phyloP scores from a whole-genome alignment of 2,888 invertebrate genomes.

The Acleris sparsana region DNA sequence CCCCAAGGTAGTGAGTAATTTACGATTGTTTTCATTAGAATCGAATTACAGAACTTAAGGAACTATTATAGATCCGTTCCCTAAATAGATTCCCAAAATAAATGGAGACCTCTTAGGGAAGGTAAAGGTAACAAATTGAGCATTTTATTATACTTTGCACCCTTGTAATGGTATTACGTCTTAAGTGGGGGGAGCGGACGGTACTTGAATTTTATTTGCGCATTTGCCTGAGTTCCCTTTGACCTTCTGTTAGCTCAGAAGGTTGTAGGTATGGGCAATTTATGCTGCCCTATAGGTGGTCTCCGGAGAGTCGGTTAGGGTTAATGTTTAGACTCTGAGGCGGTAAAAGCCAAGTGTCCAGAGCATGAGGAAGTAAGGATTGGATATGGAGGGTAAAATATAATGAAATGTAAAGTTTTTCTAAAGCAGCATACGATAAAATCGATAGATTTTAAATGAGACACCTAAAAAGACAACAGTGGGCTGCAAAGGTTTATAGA shows the following conservation, averaged over 20 bases:
- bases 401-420: neutral
- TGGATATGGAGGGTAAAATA: constrained; percentile 5
- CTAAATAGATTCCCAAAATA: constrained; percentile 58
- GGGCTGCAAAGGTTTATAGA: too few species aligned
- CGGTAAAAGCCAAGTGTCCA: constrained; percentile 24
- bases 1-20: constrained; percentile 20
- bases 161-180: constrained; percentile 67
- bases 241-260: constrained; percentile 16
- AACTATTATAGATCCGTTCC: constrained; percentile 29
- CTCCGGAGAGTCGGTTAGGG: constrained; percentile 3
- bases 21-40: constrained; percentile 36
- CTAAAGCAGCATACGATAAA: neutral
- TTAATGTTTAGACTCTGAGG: constrained; percentile 12
- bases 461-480: too few species aligned
- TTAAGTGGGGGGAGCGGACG: constrained; percentile 48
- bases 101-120: constrained; percentile 57
- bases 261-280: constrained; percentile 19
- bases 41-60: constrained; percentile 23
- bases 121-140: constrained; percentile 70
- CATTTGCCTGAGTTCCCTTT: constrained; percentile 29
- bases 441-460: too few species aligned
- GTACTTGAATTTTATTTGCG: constrained; percentile 34
- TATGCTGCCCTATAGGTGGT: constrained; percentile 19
- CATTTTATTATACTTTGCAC: constrained; percentile 70
- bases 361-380: constrained; percentile 9